Base-by-base conservation (phyloP, 1,140 invertebrate species). In the Cardiocondyla obscurior region DNA sequence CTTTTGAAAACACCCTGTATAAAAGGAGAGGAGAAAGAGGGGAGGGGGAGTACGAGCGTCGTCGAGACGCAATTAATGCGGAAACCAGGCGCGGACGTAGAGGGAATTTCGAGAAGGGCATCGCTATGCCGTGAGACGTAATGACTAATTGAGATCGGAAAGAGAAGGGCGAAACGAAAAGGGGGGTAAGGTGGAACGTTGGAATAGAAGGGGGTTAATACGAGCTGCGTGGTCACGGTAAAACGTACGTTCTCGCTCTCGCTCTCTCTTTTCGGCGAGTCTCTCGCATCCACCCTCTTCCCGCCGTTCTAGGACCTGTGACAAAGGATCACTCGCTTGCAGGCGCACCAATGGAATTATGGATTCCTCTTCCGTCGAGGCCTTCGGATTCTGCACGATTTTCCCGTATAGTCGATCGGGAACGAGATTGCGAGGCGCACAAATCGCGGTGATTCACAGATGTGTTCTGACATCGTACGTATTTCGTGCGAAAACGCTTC, bases 101-200 rank as follows among this genome's bases (percentile, higher is more conserved):
- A 55, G 86, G 84, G 86, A 57, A 57, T 44, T 83, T 85, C 79
- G 83, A 85, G 86, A 79, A 88, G 86, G 86, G 87, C 85, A 88
- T 88, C 86, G 84, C 86, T 79, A 83, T 74, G 83, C 79, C 74
- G 76, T 85, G 81, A 88, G 87, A 89, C 87, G 87, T 89, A 88
- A 89, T 89, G 87, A 89, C 87, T 89, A 89, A 89, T 89, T 89
- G 87, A 89, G 87, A 89, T 89, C 72, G 84, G 87, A 86, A 86
- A 84, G 81, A 83, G 79, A 79, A 39, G 46, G 49, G 62, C 36
- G 58, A 22, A n/a, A 25, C 16, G 19, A 19, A n/a, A 19, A 30
- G 19, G 10, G n/a, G 5, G 46, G 44, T 19, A 6, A 73, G 73
- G 46, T 22, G 36, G 65, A 16, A 5, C 22, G 30, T 14, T 16